Evolutionary conservation across 2,888 invertebrate genomes (phyloP).

Genomic region (Hedychridium roseum): DNA sequence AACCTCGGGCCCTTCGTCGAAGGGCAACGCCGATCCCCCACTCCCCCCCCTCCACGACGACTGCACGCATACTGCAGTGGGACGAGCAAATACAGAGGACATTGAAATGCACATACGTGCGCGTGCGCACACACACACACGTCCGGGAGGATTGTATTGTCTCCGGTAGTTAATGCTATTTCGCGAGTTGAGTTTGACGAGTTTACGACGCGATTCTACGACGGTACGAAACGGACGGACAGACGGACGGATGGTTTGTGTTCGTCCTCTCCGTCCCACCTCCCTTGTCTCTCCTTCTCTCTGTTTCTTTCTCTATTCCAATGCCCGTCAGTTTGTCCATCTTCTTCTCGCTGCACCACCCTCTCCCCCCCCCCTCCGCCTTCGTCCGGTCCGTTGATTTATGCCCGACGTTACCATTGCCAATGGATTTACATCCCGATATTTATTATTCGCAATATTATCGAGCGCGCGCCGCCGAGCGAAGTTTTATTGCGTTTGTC

Average conservation of each 20-base stretch:
- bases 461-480: slow-evolving; percentile 39
- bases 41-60: slow-evolving; percentile 11
- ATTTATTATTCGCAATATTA: slow-evolving; percentile 63
- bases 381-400: slow-evolving; percentile 54
- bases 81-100: too few species aligned
- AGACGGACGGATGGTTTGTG: slow-evolving; percentile 42
- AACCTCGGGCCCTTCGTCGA: slow-evolving; percentile 11
- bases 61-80: too few species aligned
- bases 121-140: slow-evolving; percentile 8
- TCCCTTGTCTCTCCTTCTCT: slow-evolving; percentile 5
- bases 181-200: slow-evolving; percentile 62
- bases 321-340: too few species aligned
- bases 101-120: slow-evolving; percentile 16
- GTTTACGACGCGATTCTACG: slow-evolving; percentile 59
- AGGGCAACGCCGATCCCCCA: slow-evolving; percentile 13
- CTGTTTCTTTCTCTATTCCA: background rate
- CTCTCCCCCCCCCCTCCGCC: slow-evolving; percentile 11
- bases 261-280: slow-evolving; percentile 12
- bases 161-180: slow-evolving; percentile 62
- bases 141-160: slow-evolving; percentile 59
- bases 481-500: slow-evolving; percentile 61
- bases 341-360: background rate
- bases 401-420: slow-evolving; percentile 62
- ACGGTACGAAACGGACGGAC: slow-evolving; percentile 42
- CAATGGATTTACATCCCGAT: slow-evolving; percentile 63